Conservation (phyloP, 1,140 invertebrate species). For the Amphibalanus amphitrite region DNA sequence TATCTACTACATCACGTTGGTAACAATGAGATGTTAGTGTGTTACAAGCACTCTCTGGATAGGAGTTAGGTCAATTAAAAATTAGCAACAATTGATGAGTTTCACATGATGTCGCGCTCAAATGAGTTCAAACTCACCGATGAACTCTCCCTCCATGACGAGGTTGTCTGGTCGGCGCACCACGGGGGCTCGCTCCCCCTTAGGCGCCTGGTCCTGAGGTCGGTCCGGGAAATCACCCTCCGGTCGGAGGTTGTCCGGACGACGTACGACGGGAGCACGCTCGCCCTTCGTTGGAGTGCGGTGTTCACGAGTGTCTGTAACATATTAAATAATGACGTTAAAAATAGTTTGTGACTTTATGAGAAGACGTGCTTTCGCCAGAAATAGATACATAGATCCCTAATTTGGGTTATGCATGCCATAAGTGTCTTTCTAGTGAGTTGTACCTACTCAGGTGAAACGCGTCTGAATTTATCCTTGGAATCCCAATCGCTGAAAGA, state of each 20-base stretch:
- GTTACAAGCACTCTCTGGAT: no score
- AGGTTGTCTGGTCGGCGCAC: conserved; percentile 33
- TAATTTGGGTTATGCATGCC: no score
- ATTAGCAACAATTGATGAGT: no score
- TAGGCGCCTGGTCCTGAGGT: conserved; percentile 19
- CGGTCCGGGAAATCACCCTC: conserved; percentile 29
- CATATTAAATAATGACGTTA: neutral
- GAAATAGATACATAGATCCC: no score
- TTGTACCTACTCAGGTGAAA: neutral
- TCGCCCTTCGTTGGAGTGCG: conserved; percentile 15
- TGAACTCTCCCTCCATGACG: conserved; percentile 42
- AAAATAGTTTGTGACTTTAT: conserved; percentile 8
- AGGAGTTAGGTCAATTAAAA: no score
- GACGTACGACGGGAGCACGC: conserved; percentile 26
- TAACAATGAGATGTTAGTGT: no score
- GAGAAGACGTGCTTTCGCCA: conserved; percentile 3
- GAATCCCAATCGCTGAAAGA: conserved; percentile 22
- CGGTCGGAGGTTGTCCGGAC: conserved; percentile 35
- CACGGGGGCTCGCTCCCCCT: conserved; percentile 22
- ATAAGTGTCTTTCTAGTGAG: no score
- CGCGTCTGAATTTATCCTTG: neutral
- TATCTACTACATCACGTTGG: no score
- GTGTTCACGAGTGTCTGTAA: conserved; percentile 4
- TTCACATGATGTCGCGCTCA: no score
- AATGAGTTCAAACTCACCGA: conserved; percentile 5